phyloP scores from a whole-genome alignment of 2,113 vertebrate species.

The Scalopus aquaticus region DNA sequence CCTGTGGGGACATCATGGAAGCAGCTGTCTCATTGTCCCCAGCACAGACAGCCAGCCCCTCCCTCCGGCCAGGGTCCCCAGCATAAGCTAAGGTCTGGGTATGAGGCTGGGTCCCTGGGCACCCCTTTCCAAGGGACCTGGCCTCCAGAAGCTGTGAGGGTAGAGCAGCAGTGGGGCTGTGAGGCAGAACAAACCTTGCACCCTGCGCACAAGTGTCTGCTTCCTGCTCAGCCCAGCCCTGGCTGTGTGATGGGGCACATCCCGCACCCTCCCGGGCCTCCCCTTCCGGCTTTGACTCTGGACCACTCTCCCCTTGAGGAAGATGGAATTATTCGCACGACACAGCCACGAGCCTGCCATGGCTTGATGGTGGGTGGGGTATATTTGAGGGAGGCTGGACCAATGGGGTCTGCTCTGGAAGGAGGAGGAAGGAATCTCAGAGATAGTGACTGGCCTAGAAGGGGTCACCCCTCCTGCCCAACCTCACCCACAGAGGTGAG shows the following conservation, averaged over 20 bases:
- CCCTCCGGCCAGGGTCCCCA: neutral
- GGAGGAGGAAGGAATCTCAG: neutral
- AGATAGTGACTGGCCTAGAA: too few species aligned
- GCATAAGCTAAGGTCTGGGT: neutral
- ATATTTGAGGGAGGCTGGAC: neutral
- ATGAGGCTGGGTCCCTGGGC: neutral
- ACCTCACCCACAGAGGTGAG: rapidly evolving
- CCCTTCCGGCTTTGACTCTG: neutral
- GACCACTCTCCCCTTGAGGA: neutral
- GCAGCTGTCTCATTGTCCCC: neutral
- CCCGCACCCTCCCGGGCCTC: neutral
- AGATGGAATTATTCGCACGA: neutral
- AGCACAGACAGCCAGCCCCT: neutral
- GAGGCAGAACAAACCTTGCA: neutral
- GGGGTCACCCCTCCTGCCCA: neutral
- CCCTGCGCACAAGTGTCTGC: neutral
- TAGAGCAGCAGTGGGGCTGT: neutral
- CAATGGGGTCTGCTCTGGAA: rapidly evolving
- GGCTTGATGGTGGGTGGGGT: neutral
- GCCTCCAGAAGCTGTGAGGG: neutral
- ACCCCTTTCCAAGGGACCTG: neutral
- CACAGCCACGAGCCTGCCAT: neutral
- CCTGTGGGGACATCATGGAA: neutral
- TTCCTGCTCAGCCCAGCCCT: neutral
- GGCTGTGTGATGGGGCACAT: neutral